Base-by-base conservation (phyloP, 2,113 vertebrate species). In the Typhlomys cinereus region DNA sequence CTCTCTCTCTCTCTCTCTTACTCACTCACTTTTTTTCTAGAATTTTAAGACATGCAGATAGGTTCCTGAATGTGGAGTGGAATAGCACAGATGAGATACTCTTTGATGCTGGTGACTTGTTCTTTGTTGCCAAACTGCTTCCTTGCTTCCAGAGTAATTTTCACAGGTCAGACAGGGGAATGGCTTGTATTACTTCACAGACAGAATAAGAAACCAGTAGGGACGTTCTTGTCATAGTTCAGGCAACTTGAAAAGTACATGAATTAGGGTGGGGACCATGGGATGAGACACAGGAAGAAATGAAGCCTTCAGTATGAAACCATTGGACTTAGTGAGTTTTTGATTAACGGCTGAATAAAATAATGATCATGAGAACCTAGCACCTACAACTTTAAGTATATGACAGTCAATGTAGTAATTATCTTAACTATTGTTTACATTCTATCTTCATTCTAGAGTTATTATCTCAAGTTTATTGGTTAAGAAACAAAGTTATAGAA, bases 401-500 rank as follows among this genome's bases (percentile, higher is more conserved):
- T 94, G 31, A 59, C 44, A 76, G 14, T 81, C 41, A 66, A 29
- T n/a, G n/a, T n/a, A n/a, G n/a, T n/a, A n/a, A n/a, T n/a, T 62
- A 59, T 86, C 27, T 64, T 76, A 90, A 82, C 36, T 57, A 7
- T 39, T 57, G 15, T 83, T n/a, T n/a, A n/a, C n/a, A n/a, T n/a
- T n/a, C n/a, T n/a, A n/a, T n/a, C n/a, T n/a, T n/a, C n/a, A n/a
- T n/a, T 67, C 20, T 34, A 11, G 23, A 57, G n/a, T 44, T 36
- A 82, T 27, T n/a, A 31, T 66, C 46, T 34, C 69, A 21, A 29
- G 66, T 76, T 27, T 54, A 44, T 84, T 84, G 41, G 20, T 73
- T 88, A 62, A 85, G 36, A 91, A 73, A 36, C n/a, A 23, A 90
- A 83, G 70, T 67, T 3, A n/a, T n/a, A n/a, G 17, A 73, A 88